A percentile compares a stretch with the other conserved stretches of the same genome.
These are phyloP conservation scores for Antechinus flavipes DNA, from an alignment of 2,113 vertebrate genomes.

Conservation along the genomic window DNA sequence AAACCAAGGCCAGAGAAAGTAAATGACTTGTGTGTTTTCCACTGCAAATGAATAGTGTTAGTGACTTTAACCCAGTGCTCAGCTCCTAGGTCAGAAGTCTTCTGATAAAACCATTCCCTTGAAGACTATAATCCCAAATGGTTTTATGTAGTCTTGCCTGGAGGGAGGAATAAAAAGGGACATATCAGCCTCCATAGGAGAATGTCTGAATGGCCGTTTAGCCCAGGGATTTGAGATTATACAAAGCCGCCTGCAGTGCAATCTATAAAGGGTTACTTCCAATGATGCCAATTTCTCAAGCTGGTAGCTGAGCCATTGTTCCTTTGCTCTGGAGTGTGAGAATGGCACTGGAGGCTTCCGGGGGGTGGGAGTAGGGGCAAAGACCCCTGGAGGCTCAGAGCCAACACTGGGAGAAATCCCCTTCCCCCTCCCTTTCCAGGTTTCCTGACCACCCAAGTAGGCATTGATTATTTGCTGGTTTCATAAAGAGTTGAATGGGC, in stretches of 20 bases:
- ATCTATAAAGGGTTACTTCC: neutral
- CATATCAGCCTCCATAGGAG: neutral
- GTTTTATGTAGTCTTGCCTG: neutral
- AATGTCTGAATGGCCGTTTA: neutral
- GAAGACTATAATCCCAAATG: neutral
- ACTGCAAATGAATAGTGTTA: neutral
- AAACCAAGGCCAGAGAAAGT: neutral
- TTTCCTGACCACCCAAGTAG: slow-evolving; percentile 3
- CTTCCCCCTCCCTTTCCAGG: neutral
- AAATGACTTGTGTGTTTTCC: neutral
- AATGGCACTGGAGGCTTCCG: neutral
- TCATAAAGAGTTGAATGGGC: neutral
- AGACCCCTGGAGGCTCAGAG: neutral
- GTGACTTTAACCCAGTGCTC: neutral
- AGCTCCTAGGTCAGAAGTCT: neutral
- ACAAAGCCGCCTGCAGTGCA: neutral
- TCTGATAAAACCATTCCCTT: neutral
- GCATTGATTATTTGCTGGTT: neutral
- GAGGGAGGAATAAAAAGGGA: neutral
- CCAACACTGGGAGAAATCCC: neutral
- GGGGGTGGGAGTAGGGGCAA: neutral
- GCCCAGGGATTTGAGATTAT: neutral
- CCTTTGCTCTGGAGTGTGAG: neutral
- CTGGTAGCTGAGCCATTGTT: neutral
- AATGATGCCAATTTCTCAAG: neutral